A percentile compares a stretch with the other conserved stretches of the same genome.
Evolutionary conservation across 2,888 invertebrate genomes (phyloP).

Genomic region (Nomada ferruginata): DNA sequence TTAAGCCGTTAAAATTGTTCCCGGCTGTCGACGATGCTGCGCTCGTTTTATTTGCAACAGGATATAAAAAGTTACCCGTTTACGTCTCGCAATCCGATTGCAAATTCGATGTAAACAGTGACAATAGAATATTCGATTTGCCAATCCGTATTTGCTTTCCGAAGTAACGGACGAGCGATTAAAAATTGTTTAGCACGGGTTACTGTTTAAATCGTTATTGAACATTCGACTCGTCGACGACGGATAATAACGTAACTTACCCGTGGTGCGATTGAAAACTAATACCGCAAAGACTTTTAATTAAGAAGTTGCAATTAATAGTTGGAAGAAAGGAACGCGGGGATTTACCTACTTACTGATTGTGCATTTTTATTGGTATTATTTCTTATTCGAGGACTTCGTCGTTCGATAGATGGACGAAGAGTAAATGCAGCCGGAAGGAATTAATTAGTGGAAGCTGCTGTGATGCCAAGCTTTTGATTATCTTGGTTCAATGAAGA

Average conservation of each 20-base stretch:
- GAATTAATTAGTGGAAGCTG: constrained; percentile 48
- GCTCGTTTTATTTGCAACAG: background rate
- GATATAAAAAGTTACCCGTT: background rate
- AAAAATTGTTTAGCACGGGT: background rate
- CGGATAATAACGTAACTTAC: constrained; percentile 2
- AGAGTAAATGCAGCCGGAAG: constrained; percentile 7
- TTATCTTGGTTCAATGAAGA: background rate
- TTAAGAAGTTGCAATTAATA: constrained; percentile 22
- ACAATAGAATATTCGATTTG: background rate
- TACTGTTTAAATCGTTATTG: background rate
- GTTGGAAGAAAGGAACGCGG: background rate
- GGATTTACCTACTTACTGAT: background rate
- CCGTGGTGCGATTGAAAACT: constrained; percentile 6
- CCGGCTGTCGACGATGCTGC: background rate
- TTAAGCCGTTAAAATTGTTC: constrained; percentile 15
- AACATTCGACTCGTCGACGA: background rate
- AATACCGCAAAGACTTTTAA: constrained; percentile 22
- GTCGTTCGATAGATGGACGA: background rate
- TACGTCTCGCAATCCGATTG: too few species aligned
- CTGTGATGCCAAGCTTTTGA: constrained; percentile 12
- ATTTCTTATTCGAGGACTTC: background rate
- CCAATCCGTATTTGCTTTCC: background rate
- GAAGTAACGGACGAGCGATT: background rate
- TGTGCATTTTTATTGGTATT: constrained; percentile 16
- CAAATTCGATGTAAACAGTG: too few species aligned